These are phyloP conservation scores for Barnardius zonarius DNA, from an alignment of 2,113 vertebrate genomes.

Conservation along the genomic window DNA sequence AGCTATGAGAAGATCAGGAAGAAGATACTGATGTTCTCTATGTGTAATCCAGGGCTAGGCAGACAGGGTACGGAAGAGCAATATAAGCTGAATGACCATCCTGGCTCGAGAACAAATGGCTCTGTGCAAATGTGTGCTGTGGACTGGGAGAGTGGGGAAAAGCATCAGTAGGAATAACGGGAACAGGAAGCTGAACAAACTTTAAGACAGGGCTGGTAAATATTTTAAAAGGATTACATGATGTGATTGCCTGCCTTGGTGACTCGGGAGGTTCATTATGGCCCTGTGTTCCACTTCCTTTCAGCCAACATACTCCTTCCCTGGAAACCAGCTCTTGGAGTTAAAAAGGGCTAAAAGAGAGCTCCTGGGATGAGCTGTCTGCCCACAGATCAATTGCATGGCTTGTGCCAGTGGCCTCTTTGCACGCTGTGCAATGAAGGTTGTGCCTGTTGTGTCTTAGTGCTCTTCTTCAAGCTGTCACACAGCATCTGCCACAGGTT, in stretches of 20 bases:
- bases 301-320: neutral
- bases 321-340: neutral
- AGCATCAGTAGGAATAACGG: neutral
- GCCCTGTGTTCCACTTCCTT: neutral
- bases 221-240: slow-evolving; percentile 8
- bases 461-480: neutral
- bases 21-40: neutral
- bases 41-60: neutral
- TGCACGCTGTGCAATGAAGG: neutral
- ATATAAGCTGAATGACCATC: neutral
- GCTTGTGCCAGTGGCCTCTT: neutral
- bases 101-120: neutral
- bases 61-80: neutral
- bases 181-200: slow-evolving; percentile 27
- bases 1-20: neutral
- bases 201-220: neutral
- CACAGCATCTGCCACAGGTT: neutral
- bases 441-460: neutral
- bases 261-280: neutral
- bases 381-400: rapidly evolving
- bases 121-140: neutral
- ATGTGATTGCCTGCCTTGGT: neutral
- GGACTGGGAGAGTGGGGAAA: neutral
- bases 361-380: neutral
- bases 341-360: neutral